Conservation (phyloP, 2,888 invertebrate genomes). For the Rotaria sp. region DNA sequence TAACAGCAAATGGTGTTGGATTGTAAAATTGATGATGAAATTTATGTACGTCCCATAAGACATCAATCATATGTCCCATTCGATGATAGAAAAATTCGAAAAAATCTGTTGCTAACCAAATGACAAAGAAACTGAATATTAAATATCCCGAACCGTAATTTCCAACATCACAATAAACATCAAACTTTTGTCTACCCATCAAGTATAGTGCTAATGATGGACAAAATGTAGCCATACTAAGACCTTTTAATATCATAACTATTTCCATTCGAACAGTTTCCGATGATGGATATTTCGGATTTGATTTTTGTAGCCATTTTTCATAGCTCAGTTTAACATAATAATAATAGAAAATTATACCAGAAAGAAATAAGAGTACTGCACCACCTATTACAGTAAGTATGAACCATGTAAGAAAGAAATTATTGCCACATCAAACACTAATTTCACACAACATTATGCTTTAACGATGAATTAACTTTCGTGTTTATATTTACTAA, state of each 20-base stretch:
- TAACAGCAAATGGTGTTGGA: conserved; percentile 17
- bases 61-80: not conserved
- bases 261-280: not conserved
- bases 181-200: not conserved
- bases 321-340: not conserved
- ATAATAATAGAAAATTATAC: not conserved
- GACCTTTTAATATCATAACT: not conserved
- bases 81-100: conserved; percentile 22
- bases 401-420: not conserved
- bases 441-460: conserved; percentile 14
- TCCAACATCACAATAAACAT: not conserved
- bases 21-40: conserved; percentile 19
- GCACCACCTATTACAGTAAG: not conserved
- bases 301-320: conserved; percentile 9
- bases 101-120: not conserved
- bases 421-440: not conserved
- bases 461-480: no score
- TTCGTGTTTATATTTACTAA: no score
- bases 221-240: not conserved
- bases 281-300: conserved; percentile 3
- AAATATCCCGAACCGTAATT: conserved; percentile 7
- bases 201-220: not conserved
- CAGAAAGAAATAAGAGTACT: not conserved
- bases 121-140: not conserved
- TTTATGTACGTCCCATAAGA: not conserved